Evolutionary conservation across 2,888 invertebrate species (phyloP), one percentile per base, ranked within the genome.

Genomic region (Dascillus cervinus): DNA sequence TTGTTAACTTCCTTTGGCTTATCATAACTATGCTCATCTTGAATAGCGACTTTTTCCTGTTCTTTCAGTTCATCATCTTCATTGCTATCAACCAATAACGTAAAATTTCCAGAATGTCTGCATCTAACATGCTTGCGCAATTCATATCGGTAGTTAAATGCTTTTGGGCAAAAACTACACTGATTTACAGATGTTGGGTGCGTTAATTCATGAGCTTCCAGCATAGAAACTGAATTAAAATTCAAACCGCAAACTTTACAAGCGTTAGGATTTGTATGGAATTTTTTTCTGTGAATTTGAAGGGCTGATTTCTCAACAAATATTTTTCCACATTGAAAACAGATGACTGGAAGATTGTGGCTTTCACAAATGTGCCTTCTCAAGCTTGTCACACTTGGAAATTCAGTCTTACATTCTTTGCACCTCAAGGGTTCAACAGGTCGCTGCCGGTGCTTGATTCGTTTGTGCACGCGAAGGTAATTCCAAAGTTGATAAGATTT

Each of bases 101-200:
- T 32, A 27, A 13, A 32, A 3, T 12, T 22, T 4, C 32, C 32
- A 3, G 32, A 32, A 22, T 32, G 32, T 6, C 15, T 13, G 11
- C 22, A 15, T 13, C 32, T 10, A 9, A 25, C 22, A 10, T 32
- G 32, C 3, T 27, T 13, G 8, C 15, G 27, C 2, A 32, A 14
- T 13, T 13, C 20, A 22, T 22, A 14, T 11, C 22, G 13, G 22
- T 11, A 13, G 8, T 21, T 11, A 27, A 32, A 32, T 19, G n/a
- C 4, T 5, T 27, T 32, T 21, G 10, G 19, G 10, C 32, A 32
- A 17, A 26, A 20, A 3, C 22, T 25, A 15, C 32, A 32, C 14
- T 26, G 26, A 11, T 4, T 14, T 1, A 15, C 15, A 4, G 21
- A 12, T 8, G 19, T 11, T 8, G 11, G 3, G 17, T 32, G 32